phyloP scores from a whole-genome alignment of 2,888 invertebrate genomes.

The Serripes groenlandicus region DNA sequence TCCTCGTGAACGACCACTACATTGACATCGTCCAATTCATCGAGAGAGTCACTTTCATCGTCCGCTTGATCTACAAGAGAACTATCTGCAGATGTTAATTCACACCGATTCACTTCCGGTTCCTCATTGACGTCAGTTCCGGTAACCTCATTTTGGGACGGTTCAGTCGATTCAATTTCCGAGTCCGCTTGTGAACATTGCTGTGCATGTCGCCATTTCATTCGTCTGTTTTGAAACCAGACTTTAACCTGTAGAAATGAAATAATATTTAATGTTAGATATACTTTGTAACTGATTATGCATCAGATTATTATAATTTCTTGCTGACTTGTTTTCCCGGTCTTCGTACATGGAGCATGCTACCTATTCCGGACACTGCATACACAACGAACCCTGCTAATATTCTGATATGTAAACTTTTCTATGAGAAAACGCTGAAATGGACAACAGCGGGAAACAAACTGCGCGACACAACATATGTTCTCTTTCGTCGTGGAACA shows the following conservation, averaged over 20 bases:
- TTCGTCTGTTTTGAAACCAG: constrained; percentile 92
- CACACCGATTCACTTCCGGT: constrained; percentile 2
- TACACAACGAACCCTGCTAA: too few species aligned
- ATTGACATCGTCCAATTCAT: constrained; percentile 2
- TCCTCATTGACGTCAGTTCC: constrained; percentile 4
- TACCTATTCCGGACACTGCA: too few species aligned
- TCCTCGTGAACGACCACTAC: constrained; percentile 1
- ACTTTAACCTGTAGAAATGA: constrained; percentile 90
- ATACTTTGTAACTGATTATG: too few species aligned
- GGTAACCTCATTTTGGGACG: neutral
- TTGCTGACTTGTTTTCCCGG: too few species aligned
- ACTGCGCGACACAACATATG: too few species aligned
- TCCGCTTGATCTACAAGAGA: neutral
- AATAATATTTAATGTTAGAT: too few species aligned
- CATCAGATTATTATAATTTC: too few species aligned
- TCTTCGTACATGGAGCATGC: too few species aligned
- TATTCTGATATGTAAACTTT: too few species aligned
- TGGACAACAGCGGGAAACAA: too few species aligned
- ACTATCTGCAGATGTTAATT: neutral
- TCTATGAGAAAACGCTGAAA: too few species aligned
- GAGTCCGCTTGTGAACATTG: constrained; percentile 51
- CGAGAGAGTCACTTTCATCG: neutral
- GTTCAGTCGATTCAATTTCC: neutral
- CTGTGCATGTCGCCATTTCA: constrained; percentile 93
- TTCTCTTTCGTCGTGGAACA: too few species aligned